Evolutionary conservation across 2,797 vertebrate species (phyloP), one percentile per base, ranked within the genome.

Genomic region (Halcyon smyrnensis): DNA sequence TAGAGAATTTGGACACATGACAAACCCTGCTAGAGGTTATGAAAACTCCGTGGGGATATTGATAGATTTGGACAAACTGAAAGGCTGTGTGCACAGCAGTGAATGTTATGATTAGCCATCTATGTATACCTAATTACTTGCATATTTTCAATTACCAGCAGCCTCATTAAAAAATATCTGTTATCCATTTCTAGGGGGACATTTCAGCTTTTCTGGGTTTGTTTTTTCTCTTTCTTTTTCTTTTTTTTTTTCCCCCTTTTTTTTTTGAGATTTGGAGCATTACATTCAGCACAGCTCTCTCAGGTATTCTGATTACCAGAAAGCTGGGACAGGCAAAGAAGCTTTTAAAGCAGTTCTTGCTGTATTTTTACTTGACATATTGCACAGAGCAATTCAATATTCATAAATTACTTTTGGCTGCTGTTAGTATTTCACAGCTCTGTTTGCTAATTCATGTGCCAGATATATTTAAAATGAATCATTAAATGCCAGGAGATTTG

Each of bases 371-470:
- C 60, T 89, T 89, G 71, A 77, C 63, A 87, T 74, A 57, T 39
- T 77, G 48, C 53, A 75, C 32, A 43, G 60, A 32, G n/a, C 60
- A 81, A 81, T 84, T 94, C 84, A 90, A 74, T 91, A 91, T 90
- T 96, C 69, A 87, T 94, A 91, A 95, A 95, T 95, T 85, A 92
- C 54, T 87, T 95, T 84, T 85, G 88, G 78, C 75, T 87, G 76
- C 93, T 92, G 60, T 88, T 95, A 91, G 63, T 83, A 90, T 95
- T 96, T 93, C 89, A 76, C 78, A 87, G 63, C 67, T 94, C 88
- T 92, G 82, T 88, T 93, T 93, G 92, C 76, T 96, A 93, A 88
- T 96, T 95, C 90, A 82, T 64, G 30, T 74, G 74, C 84, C 67
- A 95, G 86, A 69, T 87, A 62, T 83, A 82, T 92, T 88, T 84